Evolutionary conservation across 2,888 invertebrate species (phyloP), one percentile per base, ranked within the genome.

Genomic region (Dasysyrphus tricinctus): DNA sequence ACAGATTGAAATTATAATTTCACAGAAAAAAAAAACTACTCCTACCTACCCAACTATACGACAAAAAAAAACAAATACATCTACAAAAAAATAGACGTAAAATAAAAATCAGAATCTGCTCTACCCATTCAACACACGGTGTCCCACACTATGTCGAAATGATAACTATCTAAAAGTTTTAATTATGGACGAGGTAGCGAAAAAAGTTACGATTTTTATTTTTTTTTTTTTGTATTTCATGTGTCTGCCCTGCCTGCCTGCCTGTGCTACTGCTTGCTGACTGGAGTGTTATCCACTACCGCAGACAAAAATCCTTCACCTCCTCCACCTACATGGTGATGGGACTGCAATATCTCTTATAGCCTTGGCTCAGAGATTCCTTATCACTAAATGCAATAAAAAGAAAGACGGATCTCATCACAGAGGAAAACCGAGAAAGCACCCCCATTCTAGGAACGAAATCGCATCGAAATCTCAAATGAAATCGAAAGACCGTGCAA

Each of bases 321-420:
- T 29, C 77, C 39, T 59, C 75, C 80, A 67, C 84, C 83, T 73
- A 76, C 84, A 65, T 56, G 19, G 44, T 39, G 24, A 14, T 39
- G 24, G 24, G 11, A 44, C 29, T 16, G 73, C 74, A 69, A 49
- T 79, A 79, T 80, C 49, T 59, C 42, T 57, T 42, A 59, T 59
- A 61, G 61, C 57, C 57, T 75, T 47, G 78, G 72, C 54, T 72
- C 12, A 9, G 16, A 80, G 80, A 85, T 86, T 51, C n/a, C 65
- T 79, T 86, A 86, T 86, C 86, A 79, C 16, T 8, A 70, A 85
- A 86, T 86, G 82, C 82, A 86, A 86, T 81, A 86, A 86, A 79
- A 61, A 42, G 65, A 70, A 57, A 59, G 32, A 63, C 51, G 14
- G 19, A 19, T 12, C 67, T 69, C 51, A 72, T 69, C 51, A 72